phyloP scores from a whole-genome alignment of 2,888 invertebrate genomes.

The Epirrita christyi region DNA sequence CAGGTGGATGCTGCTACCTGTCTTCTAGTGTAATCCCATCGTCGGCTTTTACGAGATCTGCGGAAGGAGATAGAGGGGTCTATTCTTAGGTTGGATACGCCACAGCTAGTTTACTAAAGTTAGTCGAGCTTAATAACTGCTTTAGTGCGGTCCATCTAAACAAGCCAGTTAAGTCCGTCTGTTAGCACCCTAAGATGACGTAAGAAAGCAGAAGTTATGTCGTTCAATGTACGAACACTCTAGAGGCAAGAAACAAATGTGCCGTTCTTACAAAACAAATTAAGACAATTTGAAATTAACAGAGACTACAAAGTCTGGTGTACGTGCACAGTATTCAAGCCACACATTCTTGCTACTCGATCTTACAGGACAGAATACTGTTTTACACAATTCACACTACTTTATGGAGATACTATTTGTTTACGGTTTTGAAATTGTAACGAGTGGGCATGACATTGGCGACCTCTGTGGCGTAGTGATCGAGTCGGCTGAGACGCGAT shows the following conservation, averaged over 20 bases:
- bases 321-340: constrained; percentile 59
- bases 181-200: constrained; percentile 18
- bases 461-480: too few species aligned
- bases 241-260: constrained; percentile 68
- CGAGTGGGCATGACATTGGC: neutral
- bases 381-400: constrained; percentile 5
- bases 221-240: constrained; percentile 52
- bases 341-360: constrained; percentile 52
- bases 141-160: neutral
- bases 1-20: too few species aligned
- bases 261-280: constrained; percentile 70
- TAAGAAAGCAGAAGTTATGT: constrained; percentile 48
- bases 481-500: too few species aligned
- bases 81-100: too few species aligned
- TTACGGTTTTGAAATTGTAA: neutral
- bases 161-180: neutral
- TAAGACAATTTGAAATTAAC: constrained; percentile 81
- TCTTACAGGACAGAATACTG: constrained; percentile 2
- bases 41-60: too few species aligned
- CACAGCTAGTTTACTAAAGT: too few species aligned
- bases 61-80: too few species aligned
- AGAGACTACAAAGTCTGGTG: constrained; percentile 71
- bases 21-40: too few species aligned
- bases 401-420: neutral
- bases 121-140: too few species aligned